phyloP scores from a whole-genome alignment of 2,113 vertebrate genomes.

The Nettapus auritus region DNA sequence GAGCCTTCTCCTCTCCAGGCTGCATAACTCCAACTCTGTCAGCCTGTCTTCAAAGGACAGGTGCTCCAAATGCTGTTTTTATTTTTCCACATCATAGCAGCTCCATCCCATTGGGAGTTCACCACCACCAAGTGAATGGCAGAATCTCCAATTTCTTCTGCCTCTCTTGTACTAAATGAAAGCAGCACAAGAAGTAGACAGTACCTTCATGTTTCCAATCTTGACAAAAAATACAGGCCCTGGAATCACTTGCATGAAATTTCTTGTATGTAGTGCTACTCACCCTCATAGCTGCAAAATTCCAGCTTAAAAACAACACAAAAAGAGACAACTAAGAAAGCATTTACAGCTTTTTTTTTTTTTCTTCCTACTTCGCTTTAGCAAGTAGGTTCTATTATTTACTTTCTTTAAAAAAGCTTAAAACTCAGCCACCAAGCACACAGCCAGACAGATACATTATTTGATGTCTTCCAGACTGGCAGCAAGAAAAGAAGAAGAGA shows the following conservation, averaged over 20 bases:
- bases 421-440: neutral
- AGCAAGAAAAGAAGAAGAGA: neutral
- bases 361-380: neutral
- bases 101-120: neutral
- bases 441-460: neutral
- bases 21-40: no score
- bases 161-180: neutral
- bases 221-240: neutral
- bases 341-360: neutral
- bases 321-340: neutral
- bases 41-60: no score
- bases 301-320: neutral
- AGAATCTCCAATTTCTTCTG: neutral
- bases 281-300: neutral
- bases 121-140: neutral
- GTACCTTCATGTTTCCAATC: neutral
- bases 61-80: neutral
- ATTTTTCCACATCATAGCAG: neutral
- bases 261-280: neutral
- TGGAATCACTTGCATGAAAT: neutral
- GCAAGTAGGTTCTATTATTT: neutral
- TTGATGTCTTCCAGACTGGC: neutral
- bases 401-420: neutral
- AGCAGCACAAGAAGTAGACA: neutral
- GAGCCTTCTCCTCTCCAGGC: no score